A percentile compares a stretch with the other conserved stretches of the same genome.
Conservation (phyloP, 2,113 vertebrate species). For the Megalops atlanticus region DNA sequence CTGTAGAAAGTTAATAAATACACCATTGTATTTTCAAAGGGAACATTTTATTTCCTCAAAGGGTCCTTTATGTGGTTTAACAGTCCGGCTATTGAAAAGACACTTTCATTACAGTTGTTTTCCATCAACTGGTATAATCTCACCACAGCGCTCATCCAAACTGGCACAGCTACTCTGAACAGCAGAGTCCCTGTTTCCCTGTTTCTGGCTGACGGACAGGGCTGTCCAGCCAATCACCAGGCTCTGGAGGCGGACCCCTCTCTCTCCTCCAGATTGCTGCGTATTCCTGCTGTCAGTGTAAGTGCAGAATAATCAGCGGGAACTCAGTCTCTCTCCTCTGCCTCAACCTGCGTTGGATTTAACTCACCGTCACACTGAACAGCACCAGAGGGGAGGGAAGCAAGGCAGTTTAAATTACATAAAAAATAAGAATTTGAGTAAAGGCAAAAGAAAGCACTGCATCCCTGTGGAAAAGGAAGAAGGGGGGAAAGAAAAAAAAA, state of each 20-base stretch:
- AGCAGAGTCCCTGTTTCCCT: not conserved
- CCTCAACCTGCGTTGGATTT: constrained; percentile 17
- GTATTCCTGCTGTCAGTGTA: constrained; percentile 29
- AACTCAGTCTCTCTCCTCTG: constrained; percentile 26
- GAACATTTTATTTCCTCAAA: not conserved
- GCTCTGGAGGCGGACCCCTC: constrained; percentile 3
- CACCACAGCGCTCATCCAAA: not conserved
- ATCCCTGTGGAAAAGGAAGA: not conserved
- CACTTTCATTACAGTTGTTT: constrained; percentile 26
- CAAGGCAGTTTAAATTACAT: constrained; percentile 5
- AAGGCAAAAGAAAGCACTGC: not conserved
- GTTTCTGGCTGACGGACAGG: constrained; percentile 6
- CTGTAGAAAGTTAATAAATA: not conserved
- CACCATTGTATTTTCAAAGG: not conserved
- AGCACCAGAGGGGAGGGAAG: not conserved
- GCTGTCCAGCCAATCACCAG: constrained; percentile 25
- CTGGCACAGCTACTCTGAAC: constrained; percentile 14
- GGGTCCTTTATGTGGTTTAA: not conserved
- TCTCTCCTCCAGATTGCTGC: constrained; percentile 26
- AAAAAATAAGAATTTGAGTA: not conserved
- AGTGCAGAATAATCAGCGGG: constrained; percentile 35
- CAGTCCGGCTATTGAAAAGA: not conserved
- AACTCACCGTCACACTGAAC: constrained; percentile 9
- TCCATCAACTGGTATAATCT: constrained; percentile 12
- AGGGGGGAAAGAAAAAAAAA: constrained; percentile 19